Conservation (phyloP, 2,888 invertebrate species). For the Sussaba pulchella region DNA sequence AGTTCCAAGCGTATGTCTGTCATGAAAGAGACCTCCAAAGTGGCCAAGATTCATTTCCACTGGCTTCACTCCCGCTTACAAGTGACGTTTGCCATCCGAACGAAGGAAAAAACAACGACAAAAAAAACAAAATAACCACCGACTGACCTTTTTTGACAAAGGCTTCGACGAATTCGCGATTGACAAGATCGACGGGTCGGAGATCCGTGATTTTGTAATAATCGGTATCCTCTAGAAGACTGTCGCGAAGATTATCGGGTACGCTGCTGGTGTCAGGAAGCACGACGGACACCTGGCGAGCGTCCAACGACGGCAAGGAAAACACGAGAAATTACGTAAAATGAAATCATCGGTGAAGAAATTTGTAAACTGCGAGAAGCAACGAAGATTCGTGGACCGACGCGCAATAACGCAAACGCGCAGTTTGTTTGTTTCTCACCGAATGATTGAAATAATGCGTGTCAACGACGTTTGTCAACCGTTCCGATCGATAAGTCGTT, state of each 20-base stretch:
- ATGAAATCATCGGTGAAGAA: constrained; percentile 57
- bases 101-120: constrained; percentile 19
- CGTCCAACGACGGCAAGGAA: constrained; percentile 73
- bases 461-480: constrained; percentile 78
- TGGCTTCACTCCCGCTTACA: background rate
- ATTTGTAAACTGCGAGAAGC: constrained; percentile 43
- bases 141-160: constrained; percentile 86
- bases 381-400: constrained; percentile 3
- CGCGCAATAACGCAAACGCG: constrained; percentile 48
- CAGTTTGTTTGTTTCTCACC: constrained; percentile 82
- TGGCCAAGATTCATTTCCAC: background rate
- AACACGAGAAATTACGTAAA: constrained; percentile 73
- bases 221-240: constrained; percentile 85
- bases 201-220: constrained; percentile 86
- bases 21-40: background rate
- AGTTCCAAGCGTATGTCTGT: constrained; percentile 45
- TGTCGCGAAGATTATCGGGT: constrained; percentile 82
- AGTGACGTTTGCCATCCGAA: background rate
- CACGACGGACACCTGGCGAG: constrained; percentile 85
- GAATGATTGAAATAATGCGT: constrained; percentile 86
- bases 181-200: constrained; percentile 84
- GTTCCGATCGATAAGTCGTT: constrained; percentile 73
- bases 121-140: constrained; percentile 16
- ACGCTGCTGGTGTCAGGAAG: constrained; percentile 85
- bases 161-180: constrained; percentile 85